Conservation (phyloP, 2,113 vertebrate genomes). For the Labrus mixtus region DNA sequence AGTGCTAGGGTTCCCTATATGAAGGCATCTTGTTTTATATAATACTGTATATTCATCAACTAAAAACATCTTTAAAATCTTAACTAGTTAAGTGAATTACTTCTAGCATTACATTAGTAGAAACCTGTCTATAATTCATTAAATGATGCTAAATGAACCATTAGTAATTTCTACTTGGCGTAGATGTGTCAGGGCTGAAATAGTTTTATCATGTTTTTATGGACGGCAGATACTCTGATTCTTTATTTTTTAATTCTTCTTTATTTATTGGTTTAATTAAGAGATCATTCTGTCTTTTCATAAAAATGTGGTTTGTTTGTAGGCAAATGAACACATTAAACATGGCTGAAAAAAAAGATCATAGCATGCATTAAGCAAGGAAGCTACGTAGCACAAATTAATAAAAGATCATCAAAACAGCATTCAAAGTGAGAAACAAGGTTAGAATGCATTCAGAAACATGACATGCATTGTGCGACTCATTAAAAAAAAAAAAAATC, state of each 20-base stretch:
- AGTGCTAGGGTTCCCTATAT: too few relatives aligned
- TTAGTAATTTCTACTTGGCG: too few relatives aligned
- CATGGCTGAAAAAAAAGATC: constrained; percentile 40
- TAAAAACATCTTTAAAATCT: too few relatives aligned
- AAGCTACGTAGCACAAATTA: constrained; percentile 37
- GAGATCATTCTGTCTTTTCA: constrained; percentile 54
- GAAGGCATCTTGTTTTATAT: too few relatives aligned
- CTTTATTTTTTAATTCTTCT: constrained; percentile 1
- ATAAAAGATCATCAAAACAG: constrained; percentile 23
- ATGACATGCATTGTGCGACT: constrained; percentile 51
- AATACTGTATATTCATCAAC: too few relatives aligned
- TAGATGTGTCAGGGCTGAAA: neutral
- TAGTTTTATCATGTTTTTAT: neutral
- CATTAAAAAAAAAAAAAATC: constrained; percentile 16
- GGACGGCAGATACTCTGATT: too few relatives aligned
- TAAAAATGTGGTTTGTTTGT: constrained; percentile 71
- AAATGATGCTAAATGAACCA: too few relatives aligned
- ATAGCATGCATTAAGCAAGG: constrained; percentile 49
- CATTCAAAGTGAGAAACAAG: constrained; percentile 43
- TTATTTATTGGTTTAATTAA: constrained; percentile 66
- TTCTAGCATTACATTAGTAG: too few relatives aligned
- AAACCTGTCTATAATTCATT: too few relatives aligned
- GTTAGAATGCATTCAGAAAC: constrained; percentile 40
- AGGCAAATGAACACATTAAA: constrained; percentile 68
- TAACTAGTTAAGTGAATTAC: too few relatives aligned